Conservation (phyloP, 2,888 invertebrate species). For the Amphipoea lucens region DNA sequence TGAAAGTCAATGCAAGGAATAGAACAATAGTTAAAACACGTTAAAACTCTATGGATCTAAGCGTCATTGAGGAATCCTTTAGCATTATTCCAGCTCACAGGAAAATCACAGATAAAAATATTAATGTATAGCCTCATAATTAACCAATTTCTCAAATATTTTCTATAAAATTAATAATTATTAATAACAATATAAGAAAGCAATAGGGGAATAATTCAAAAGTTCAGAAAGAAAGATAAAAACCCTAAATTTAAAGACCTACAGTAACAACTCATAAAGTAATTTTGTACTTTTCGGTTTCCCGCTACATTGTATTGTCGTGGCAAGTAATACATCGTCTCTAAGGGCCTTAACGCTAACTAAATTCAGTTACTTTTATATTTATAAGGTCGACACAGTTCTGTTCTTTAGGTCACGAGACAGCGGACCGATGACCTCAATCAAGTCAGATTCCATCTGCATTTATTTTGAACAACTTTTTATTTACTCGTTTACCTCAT, state of each 20-base stretch:
- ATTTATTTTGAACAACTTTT: constrained; percentile 75
- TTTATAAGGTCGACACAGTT: constrained; percentile 83
- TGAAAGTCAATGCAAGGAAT: not conserved
- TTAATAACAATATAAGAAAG: constrained; percentile 48
- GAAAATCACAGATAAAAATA: constrained; percentile 73
- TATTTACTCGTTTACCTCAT: constrained; percentile 77
- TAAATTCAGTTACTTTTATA: constrained; percentile 74
- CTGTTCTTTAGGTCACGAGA: constrained; percentile 85
- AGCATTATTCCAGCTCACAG: constrained; percentile 67
- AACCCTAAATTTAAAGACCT: constrained; percentile 51
- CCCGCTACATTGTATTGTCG: constrained; percentile 55
- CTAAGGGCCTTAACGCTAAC: constrained; percentile 69
- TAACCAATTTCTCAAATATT: constrained; percentile 58
- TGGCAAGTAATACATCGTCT: constrained; percentile 70
- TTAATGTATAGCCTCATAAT: constrained; percentile 71
- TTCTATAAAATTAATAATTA: constrained; percentile 52
- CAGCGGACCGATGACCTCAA: constrained; percentile 83
- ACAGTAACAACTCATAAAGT: constrained; percentile 64
- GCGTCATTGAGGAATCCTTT: constrained; percentile 4
- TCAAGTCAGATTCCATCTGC: constrained; percentile 82
- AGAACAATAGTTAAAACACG: not conserved
- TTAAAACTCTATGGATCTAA: constrained; percentile 2
- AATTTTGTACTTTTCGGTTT: constrained; percentile 84
- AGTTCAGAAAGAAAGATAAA: constrained; percentile 29
- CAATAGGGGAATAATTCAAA: constrained; percentile 45